These are phyloP conservation scores for Aphelenchoides fujianensis DNA, from an alignment of 1,140 invertebrate genomes.

Conservation along the genomic window DNA sequence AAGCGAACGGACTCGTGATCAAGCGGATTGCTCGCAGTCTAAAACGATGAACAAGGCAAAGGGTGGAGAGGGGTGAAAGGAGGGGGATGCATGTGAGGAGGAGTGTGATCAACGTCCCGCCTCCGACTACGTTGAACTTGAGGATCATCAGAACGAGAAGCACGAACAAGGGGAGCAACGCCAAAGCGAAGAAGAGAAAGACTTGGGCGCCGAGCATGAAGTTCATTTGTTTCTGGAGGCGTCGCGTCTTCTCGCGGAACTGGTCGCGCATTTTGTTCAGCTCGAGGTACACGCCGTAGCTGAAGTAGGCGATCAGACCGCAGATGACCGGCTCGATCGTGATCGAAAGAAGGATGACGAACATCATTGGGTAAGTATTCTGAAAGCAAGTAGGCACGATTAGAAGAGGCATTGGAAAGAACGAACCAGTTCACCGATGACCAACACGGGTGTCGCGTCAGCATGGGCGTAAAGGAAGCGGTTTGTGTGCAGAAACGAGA, in stretches of 20 bases:
- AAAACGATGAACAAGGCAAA: not conserved
- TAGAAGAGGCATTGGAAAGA: not conserved
- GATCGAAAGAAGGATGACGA: not conserved
- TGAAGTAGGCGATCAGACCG: not conserved
- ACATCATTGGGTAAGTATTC: not conserved
- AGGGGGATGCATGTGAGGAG: not conserved
- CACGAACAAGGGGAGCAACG: not conserved
- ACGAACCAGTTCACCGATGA: constrained; percentile 1
- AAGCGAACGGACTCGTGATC: too few relatives aligned
- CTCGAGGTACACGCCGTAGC: not conserved
- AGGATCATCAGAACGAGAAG: not conserved
- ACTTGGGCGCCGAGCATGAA: not conserved
- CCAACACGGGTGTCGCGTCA: not conserved
- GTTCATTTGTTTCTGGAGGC: constrained; percentile 11
- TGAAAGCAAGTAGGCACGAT: not conserved
- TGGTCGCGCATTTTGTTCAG: constrained; percentile 1
- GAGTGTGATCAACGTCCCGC: not conserved
- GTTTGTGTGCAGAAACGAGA: constrained; percentile 1
- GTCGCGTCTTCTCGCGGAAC: not conserved
- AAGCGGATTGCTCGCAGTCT: not conserved
- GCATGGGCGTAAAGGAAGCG: not conserved
- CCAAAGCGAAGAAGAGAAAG: not conserved
- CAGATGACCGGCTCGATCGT: not conserved
- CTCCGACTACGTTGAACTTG: not conserved
- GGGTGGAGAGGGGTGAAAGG: not conserved